These are phyloP conservation scores for Protobothrops mucrosquamatus DNA, from an alignment of 2,113 vertebrate genomes.

Conservation along the genomic window DNA sequence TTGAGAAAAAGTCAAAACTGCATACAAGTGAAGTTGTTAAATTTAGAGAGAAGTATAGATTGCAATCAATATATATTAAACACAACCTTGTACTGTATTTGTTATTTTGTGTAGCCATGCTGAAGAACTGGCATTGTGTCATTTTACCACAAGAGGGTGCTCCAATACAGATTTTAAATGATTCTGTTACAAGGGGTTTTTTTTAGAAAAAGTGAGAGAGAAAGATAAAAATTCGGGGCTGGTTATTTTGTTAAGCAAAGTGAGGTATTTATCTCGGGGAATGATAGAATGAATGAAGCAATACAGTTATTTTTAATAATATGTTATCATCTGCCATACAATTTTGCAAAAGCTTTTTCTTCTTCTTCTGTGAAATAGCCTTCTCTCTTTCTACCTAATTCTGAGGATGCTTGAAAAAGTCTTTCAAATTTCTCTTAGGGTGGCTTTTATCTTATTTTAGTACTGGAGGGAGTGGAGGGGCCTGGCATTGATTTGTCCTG, in stretches of 20 bases:
- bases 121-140: neutral
- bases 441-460: neutral
- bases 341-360: neutral
- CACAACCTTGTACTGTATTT: neutral
- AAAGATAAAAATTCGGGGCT: neutral
- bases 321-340: neutral
- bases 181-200: neutral
- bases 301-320: neutral
- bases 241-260: neutral
- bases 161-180: neutral
- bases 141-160: slow-evolving; percentile 62
- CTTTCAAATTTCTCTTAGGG: neutral
- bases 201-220: fast-evolving
- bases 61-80: no score
- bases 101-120: fast-evolving
- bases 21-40: neutral
- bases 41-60: neutral
- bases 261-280: neutral
- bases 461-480: neutral
- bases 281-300: neutral
- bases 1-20: neutral
- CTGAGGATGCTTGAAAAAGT: neutral
- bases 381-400: neutral
- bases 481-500: neutral
- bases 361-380: neutral